Base-by-base conservation (phyloP, 2,888 invertebrate species). In the Scotopteryx bipunctaria region DNA sequence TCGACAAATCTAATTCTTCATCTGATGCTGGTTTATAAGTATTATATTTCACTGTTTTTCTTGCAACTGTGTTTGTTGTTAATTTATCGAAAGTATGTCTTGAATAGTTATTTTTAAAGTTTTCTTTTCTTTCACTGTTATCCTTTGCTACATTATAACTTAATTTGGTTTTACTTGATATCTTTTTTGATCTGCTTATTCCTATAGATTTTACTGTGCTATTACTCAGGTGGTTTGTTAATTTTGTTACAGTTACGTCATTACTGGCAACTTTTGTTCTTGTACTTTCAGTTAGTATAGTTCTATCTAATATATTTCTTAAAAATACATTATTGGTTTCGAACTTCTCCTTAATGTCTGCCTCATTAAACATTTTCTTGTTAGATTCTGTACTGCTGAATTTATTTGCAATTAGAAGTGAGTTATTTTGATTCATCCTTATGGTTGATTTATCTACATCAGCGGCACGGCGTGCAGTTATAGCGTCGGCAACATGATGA, bases 11-110 rank as follows among this genome's bases (percentile, higher is more conserved):
- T 5, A 72, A 29, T 36, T 78, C 72, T 44, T 77, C 75, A 33
- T 66, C 62, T n/a, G 66, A 59, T 2, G 64, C 63, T 9, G 82
- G 76, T 60, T 71, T 67, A 42, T 78, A 83, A 5, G 81, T 80
- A 57, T 83, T 83, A 47, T 83, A 82, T 55, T 61, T 76, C 37
- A 76, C 63, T 14, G 49, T 62, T 44, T 61, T 67, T 11, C 9
- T 19, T 38, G 14, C 47, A 2, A 29, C 6, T 35, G 13, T 2
- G 8, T 27, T 16, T 35, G 33, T 35, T 13, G 43, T 21, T 9
- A 21, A n/a, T 5, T 6, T 13, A 8, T 9, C 4, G n/a, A 41
- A 40, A 17, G 16, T 19, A 5, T n/a, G 16, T 17, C n/a, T 37
- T 6, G 21, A 6, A 4, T 8, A 11, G 2, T 15, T 16, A 9